A percentile compares a stretch with the other conserved stretches of the same genome.
These are phyloP conservation scores for Phengaris alcon DNA, from an alignment of 2,888 invertebrate genomes.

Conservation along the genomic window DNA sequence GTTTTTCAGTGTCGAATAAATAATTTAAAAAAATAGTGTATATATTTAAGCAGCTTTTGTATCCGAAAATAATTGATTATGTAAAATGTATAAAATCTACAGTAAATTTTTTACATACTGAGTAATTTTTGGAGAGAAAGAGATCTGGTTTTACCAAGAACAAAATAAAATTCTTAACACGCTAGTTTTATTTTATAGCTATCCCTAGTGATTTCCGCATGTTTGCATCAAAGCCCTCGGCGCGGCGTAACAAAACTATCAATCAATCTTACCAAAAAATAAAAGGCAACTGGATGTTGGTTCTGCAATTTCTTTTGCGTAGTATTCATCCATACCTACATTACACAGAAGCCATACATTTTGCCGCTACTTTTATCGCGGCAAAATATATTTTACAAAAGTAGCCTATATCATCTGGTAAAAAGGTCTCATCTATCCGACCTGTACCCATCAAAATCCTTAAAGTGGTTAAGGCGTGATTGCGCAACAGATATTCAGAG, in stretches of 20 bases:
- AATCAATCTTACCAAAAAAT: not conserved
- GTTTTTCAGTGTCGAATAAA: not conserved
- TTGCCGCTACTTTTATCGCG: too few species aligned
- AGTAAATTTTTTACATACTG: too few species aligned
- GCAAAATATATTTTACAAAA: too few species aligned
- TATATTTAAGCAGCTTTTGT: not conserved
- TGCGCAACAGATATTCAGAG: too few species aligned
- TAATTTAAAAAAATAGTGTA: not conserved
- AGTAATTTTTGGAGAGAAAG: not conserved
- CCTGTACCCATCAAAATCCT: too few species aligned
- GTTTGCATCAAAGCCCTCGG: not conserved
- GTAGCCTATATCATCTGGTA: too few species aligned
- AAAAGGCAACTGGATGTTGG: too few species aligned
- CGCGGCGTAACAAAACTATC: not conserved
- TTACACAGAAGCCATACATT: too few species aligned
- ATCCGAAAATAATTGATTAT: not conserved
- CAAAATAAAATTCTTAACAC: not conserved
- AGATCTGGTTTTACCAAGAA: not conserved
- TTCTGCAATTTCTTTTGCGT: too few species aligned
- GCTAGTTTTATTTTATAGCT: slow-evolving; percentile 1
- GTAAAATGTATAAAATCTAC: not conserved
- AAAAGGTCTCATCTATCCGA: too few species aligned
- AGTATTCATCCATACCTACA: too few species aligned
- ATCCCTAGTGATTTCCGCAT: not conserved
- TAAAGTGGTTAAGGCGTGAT: too few species aligned